These are phyloP conservation scores for Thermophis baileyi DNA, from an alignment of 2,113 vertebrate genomes.

Conservation along the genomic window DNA sequence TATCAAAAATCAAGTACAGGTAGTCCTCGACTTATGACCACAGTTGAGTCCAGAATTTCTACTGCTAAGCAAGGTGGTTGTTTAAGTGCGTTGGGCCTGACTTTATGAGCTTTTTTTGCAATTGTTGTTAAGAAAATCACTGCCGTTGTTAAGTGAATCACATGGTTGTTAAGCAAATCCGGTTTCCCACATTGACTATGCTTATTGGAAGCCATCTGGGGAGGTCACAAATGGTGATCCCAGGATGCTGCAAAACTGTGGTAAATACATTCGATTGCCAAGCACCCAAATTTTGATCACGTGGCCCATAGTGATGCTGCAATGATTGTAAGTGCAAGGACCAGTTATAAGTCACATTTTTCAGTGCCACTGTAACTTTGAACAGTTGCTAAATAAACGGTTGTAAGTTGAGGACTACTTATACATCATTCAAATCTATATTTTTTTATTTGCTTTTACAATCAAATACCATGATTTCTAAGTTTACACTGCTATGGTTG, in stretches of 20 bases:
- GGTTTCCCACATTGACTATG: background rate
- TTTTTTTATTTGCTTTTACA: slow-evolving; percentile 30
- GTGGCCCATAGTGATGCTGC: background rate
- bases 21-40: background rate
- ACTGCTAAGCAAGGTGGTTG: background rate
- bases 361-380: background rate
- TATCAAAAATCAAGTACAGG: slow-evolving; percentile 30
- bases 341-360: no score
- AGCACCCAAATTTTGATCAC: background rate
- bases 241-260: background rate
- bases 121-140: background rate
- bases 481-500: slow-evolving; percentile 44
- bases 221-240: no score
- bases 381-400: background rate
- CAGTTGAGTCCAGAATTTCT: background rate
- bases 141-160: background rate
- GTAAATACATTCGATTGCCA: background rate
- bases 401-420: background rate
- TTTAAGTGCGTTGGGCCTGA: background rate
- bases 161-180: background rate
- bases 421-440: background rate
- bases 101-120: background rate
- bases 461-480: slow-evolving; percentile 48
- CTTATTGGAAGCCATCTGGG: background rate
- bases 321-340: background rate